Percentiles rank a stretch among this genome's conserved stretches.
These are phyloP conservation scores for Callipepla squamata DNA, from an alignment of 2,113 vertebrate genomes.

Conservation along the genomic window DNA sequence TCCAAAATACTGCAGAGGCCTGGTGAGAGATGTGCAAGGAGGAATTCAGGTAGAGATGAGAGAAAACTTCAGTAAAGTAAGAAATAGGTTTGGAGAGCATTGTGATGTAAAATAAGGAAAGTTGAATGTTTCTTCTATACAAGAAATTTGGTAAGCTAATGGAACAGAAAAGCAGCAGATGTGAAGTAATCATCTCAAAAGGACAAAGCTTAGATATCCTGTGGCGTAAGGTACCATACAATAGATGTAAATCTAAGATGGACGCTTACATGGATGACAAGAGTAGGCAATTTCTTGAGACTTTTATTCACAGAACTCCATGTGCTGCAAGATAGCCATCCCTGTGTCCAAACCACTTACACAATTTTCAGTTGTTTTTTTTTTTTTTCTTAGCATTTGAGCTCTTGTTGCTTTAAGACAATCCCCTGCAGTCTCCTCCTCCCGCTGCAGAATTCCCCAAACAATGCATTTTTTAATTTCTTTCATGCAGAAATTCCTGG, in stretches of 20 bases:
- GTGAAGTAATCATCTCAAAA: not conserved
- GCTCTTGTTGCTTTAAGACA: not conserved
- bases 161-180: not conserved
- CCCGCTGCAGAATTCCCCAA: not conserved
- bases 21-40: not conserved
- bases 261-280: not conserved
- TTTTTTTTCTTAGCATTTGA: not conserved
- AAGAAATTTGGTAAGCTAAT: not conserved
- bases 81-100: not conserved
- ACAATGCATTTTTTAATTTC: not conserved
- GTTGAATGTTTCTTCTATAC: too few species aligned
- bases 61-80: not conserved
- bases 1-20: not conserved
- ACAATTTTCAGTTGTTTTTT: not conserved
- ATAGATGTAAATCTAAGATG: not conserved
- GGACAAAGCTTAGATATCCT: not conserved
- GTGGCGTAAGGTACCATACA: not conserved
- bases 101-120: not conserved
- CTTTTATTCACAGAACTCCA: not conserved
- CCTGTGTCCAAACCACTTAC: not conserved
- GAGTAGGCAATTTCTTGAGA: not conserved
- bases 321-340: rapidly evolving
- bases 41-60: not conserved
- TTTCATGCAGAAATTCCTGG: constrained; percentile 22
- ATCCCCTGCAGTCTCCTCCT: not conserved